A percentile compares a stretch with the other conserved stretches of the same genome.
Evolutionary conservation across 2,113 vertebrate genomes (phyloP).

Genomic region (Calidris pygmaea): DNA sequence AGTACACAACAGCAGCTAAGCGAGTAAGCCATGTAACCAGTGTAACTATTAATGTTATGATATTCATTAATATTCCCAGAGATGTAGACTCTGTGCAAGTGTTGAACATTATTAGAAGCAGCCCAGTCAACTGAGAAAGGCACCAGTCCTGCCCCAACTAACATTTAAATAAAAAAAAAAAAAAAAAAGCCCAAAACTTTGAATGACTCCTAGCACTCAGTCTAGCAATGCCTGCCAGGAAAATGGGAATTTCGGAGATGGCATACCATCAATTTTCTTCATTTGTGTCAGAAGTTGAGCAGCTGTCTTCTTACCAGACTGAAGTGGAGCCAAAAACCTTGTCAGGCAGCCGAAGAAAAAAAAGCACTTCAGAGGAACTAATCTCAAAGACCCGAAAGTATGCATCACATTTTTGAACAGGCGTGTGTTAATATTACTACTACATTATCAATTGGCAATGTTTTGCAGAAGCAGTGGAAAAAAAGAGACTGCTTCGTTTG

Average conservation of each 20-base stretch:
- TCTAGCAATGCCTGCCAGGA: slow-evolving; percentile 61
- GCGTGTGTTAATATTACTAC: slow-evolving; percentile 38
- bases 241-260: slow-evolving; percentile 68
- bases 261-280: slow-evolving; percentile 75
- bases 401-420: slow-evolving; percentile 60
- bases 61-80: background rate
- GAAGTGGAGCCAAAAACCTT: slow-evolving; percentile 78
- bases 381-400: slow-evolving; percentile 68
- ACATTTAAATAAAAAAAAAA: background rate
- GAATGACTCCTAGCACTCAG: slow-evolving; percentile 22
- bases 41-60: background rate
- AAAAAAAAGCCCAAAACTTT: background rate
- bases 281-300: slow-evolving; percentile 78
- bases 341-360: slow-evolving; percentile 71
- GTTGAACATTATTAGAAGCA: background rate
- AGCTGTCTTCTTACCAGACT: slow-evolving; percentile 79
- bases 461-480: background rate
- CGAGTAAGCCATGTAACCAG: background rate
- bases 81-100: background rate
- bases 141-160: slow-evolving; percentile 22
- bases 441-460: background rate
- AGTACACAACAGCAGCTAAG: background rate
- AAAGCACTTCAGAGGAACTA: slow-evolving; percentile 73
- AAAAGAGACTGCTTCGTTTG: background rate
- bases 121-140: background rate